Evolutionary conservation across 2,888 invertebrate species (phyloP).

Genomic region (Lasioglossum zephyrum): DNA sequence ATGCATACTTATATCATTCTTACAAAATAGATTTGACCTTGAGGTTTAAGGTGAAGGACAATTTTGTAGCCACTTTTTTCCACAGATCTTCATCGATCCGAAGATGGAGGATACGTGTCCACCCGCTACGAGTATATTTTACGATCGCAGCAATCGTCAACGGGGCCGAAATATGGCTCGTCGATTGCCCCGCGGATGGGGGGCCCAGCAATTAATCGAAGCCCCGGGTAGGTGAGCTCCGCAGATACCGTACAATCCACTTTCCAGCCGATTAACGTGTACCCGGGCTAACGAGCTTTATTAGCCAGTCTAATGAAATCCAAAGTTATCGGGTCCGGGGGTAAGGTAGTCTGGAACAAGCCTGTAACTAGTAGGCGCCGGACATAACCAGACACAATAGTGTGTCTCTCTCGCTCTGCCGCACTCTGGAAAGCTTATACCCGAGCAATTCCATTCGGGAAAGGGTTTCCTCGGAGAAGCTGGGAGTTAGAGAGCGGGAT

Average conservation of each 20-base stretch:
- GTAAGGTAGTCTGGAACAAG: constrained; percentile 22
- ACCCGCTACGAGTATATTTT: not conserved
- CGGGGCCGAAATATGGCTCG: not conserved
- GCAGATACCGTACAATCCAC: constrained; percentile 29
- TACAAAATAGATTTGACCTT: too few species aligned
- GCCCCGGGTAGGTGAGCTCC: constrained; percentile 3
- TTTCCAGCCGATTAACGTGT: constrained; percentile 53
- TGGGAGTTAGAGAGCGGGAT: constrained; percentile 34
- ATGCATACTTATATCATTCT: too few species aligned
- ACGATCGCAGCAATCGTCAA: not conserved
- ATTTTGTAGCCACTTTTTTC: too few species aligned
- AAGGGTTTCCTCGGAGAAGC: constrained; percentile 45
- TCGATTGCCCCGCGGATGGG: not conserved
- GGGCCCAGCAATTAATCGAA: constrained; percentile 16
- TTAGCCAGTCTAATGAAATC: constrained; percentile 47
- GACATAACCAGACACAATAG: constrained; percentile 43
- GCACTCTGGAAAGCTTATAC: constrained; percentile 8
- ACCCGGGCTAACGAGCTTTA: constrained; percentile 52
- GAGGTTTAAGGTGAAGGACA: too few species aligned
- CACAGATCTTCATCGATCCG: too few species aligned
- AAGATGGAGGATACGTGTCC: too few species aligned
- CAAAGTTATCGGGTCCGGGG: constrained; percentile 50
- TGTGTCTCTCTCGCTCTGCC: constrained; percentile 10
- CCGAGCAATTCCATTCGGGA: constrained; percentile 44
- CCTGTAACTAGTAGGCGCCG: constrained; percentile 37